Base-by-base conservation (phyloP, 1,140 invertebrate species). In the Mya arenaria region DNA sequence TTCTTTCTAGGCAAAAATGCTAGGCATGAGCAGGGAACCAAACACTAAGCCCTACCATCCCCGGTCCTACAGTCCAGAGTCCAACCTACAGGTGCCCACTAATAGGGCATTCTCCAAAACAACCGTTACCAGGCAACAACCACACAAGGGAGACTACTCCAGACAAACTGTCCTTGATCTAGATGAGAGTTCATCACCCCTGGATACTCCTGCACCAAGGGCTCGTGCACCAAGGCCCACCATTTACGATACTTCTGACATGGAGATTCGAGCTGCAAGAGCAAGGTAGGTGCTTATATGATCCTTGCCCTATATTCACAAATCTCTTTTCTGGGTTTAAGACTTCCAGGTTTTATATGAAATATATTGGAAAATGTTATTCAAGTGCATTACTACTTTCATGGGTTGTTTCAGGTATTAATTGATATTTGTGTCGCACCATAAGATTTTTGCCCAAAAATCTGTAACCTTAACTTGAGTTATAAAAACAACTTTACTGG, bases 91-190 rank as follows among this genome's bases (percentile, higher is more conserved):
- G 44, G 32, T 56, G 13, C 17, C 32, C 48, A 39, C 28, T 28
- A 73, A 74, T 32, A 82, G 56, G 44, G 79, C 79, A 10, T 82
- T 82, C 68, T 73, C 79, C 44, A 82, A 82, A 69, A 82, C 79
- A 65, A 82, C 69, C 6, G 56, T 82, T 36, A 36, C 68, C n/a
- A 82, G 62, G 69, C 63, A 52, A 39, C 55, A 30, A 37, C 60
- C 25, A 82, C 19, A 41, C 15, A 63, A 41, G 39, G 56, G 65
- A 60, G 77, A 80, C 62, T 66, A 78, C 60, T 60, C 77, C 32
- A 41, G 32, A 6, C 65, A 80, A 19, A 44, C 34, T 66, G 32
- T 32, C 25, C 55, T 48, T 58, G 69, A 73, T 19, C 39, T 44
- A 37, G 68, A 63, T 52, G 68, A 82, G 13, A 32, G 37, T 17